These are phyloP conservation scores for Cherax destructor DNA, from an alignment of 1,140 invertebrate genomes.

Conservation along the genomic window DNA sequence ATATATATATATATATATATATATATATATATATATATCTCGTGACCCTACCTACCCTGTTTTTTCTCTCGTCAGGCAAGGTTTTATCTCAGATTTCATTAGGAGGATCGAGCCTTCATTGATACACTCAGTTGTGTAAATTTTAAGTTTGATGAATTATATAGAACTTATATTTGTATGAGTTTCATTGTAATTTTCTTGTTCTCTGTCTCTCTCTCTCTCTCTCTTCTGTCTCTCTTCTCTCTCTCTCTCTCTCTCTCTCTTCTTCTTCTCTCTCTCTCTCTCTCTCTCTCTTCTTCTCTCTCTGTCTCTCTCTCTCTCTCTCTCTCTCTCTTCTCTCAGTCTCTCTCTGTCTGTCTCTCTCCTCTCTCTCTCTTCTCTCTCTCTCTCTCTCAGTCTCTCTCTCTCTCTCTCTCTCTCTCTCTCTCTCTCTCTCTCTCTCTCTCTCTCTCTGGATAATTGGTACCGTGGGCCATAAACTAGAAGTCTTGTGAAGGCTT, in stretches of 20 bases:
- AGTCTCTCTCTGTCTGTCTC: conserved; percentile 4
- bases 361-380: neutral
- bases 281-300: conserved; percentile 22
- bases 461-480: neutral
- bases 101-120: too few species aligned
- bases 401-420: neutral
- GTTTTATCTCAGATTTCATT: too few species aligned
- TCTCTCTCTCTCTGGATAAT: neutral
- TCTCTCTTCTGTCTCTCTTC: neutral
- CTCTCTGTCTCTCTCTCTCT: conserved; percentile 25
- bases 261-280: conserved; percentile 18
- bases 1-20: too few species aligned
- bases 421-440: neutral
- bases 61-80: too few species aligned
- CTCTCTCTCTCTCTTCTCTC: conserved; percentile 22
- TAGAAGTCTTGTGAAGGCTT: too few species aligned
- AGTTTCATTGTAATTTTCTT: too few species aligned
- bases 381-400: neutral
- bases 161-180: too few species aligned
- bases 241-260: neutral
- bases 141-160: too few species aligned
- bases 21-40: too few species aligned
- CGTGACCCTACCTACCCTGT: too few species aligned
- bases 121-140: too few species aligned
- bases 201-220: neutral